Conservation (phyloP, 2,113 vertebrate genomes). For the Catharus minimus region DNA sequence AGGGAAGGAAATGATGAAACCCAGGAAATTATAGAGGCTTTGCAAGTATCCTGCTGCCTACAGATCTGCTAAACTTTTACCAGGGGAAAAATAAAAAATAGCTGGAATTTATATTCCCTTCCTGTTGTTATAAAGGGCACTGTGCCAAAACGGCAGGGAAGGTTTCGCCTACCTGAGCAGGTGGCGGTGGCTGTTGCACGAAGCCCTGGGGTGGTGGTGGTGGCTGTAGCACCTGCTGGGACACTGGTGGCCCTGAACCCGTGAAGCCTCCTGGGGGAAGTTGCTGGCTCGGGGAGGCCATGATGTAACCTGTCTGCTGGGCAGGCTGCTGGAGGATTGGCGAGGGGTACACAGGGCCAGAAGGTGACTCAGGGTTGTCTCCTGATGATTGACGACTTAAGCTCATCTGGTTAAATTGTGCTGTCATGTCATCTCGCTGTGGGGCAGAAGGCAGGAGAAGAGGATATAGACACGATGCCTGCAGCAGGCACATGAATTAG, state of each 20-base stretch:
- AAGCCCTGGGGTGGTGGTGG: conserved; percentile 74
- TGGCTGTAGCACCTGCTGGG: conserved; percentile 78
- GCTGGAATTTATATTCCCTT: not conserved
- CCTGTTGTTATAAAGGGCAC: fast-evolving
- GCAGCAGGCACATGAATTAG: not conserved
- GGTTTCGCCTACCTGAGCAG: conserved; percentile 79
- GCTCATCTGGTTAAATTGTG: conserved; percentile 86
- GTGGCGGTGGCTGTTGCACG: conserved; percentile 78
- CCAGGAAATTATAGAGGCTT: not conserved
- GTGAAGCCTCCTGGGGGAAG: conserved; percentile 73
- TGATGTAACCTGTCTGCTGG: conserved; percentile 78
- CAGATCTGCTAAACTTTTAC: not conserved
- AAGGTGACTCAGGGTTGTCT: conserved; percentile 80
- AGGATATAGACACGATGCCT: not conserved
- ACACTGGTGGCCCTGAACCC: conserved; percentile 73
- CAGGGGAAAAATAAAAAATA: fast-evolving
- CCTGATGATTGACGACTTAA: conserved; percentile 85
- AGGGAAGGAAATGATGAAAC: not conserved
- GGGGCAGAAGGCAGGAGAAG: not conserved
- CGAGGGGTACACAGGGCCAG: conserved; percentile 74
- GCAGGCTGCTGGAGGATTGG: conserved; percentile 75
- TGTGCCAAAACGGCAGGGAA: fast-evolving
- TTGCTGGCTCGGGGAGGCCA: conserved; percentile 77
- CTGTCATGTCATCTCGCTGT: conserved; percentile 86
- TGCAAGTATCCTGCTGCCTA: not conserved